Conservation (phyloP, 2,113 vertebrate genomes). For the Capricornis sumatraensis region DNA sequence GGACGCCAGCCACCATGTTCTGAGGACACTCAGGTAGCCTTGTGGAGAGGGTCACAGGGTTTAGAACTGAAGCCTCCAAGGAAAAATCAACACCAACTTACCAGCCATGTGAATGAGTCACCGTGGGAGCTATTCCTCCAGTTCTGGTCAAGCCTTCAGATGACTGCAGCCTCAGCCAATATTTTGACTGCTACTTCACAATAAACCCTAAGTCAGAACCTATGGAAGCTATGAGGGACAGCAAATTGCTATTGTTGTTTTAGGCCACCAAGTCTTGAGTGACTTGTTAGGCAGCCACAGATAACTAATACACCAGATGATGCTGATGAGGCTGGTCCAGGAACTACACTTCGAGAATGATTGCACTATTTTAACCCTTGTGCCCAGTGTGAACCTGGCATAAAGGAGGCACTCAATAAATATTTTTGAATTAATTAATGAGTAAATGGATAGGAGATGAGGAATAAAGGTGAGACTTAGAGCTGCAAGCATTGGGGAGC, state of each 20-base stretch:
- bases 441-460: neutral
- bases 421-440: neutral
- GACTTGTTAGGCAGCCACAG: neutral
- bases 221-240: neutral
- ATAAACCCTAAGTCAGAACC: neutral
- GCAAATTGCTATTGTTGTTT: neutral
- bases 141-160: neutral
- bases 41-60: neutral
- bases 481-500: neutral
- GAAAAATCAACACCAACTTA: neutral
- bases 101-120: neutral
- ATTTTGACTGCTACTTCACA: neutral
- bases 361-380: neutral
- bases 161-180: neutral
- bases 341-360: neutral
- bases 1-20: neutral
- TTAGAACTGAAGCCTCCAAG: neutral
- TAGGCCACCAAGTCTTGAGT: neutral
- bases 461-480: neutral
- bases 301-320: neutral
- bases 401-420: neutral
- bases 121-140: neutral
- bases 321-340: fast-evolving
- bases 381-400: neutral
- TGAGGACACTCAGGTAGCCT: neutral